Conservation (phyloP, 2,888 invertebrate species). For the Dryocosmus kuriphilus region DNA sequence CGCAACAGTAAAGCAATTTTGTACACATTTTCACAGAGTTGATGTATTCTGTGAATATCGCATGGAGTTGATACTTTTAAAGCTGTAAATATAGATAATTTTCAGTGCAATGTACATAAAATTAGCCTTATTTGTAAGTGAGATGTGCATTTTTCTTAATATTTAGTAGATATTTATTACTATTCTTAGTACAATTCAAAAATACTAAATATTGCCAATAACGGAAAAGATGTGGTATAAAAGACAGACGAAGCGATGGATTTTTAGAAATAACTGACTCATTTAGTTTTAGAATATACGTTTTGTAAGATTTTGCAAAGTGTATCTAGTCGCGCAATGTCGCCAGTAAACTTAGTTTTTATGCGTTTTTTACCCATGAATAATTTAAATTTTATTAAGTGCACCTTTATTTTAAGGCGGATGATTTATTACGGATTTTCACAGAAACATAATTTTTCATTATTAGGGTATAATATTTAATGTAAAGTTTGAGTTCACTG, state of each 20-base stretch:
- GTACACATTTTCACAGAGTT: conserved; percentile 30
- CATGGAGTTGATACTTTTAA: conserved; percentile 22
- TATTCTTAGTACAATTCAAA: conserved; percentile 23
- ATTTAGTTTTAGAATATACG: background rate
- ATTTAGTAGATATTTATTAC: conserved; percentile 13
- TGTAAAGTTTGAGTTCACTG: too few species aligned
- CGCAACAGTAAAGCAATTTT: conserved; percentile 3
- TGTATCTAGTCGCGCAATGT: conserved; percentile 8
- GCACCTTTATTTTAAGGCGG: background rate
- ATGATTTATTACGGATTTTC: background rate
- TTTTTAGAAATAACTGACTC: background rate
- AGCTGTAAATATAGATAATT: conserved; percentile 29
- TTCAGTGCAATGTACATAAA: conserved; percentile 33
- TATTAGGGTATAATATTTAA: too few species aligned
- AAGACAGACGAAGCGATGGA: background rate
- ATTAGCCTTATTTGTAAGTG: conserved; percentile 11
- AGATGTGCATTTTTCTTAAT: conserved; percentile 11
- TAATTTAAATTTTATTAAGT: background rate
- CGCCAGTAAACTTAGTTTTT: background rate
- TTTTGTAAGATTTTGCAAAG: conserved; percentile 25
- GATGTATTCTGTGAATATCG: conserved; percentile 20
- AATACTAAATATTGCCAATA: conserved; percentile 22
- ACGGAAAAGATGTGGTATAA: conserved; percentile 24
- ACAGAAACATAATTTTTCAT: too few species aligned
- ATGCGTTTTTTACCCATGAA: background rate